These are phyloP conservation scores for Brienomyrus longianalis DNA, from an alignment of 2,113 vertebrate species.

Conservation along the genomic window DNA sequence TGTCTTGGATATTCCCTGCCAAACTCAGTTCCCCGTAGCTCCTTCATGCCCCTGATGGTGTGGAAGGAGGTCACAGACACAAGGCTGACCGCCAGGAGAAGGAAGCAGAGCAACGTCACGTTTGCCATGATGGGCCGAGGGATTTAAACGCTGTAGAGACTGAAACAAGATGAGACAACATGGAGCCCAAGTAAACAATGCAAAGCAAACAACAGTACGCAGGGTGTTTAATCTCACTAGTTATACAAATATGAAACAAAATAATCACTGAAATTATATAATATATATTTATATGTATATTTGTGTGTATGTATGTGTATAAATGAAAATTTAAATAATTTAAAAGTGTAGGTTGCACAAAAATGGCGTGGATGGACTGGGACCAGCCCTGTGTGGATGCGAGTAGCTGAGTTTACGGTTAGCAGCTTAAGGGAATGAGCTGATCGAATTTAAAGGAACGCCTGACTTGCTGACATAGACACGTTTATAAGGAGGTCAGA, in stretches of 20 bases:
- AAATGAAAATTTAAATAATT: too few species aligned
- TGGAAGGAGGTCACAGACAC: background rate
- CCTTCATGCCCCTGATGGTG: background rate
- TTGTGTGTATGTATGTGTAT: too few species aligned
- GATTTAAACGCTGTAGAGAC: background rate
- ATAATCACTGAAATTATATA: too few species aligned
- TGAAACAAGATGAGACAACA: background rate
- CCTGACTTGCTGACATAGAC: too few species aligned
- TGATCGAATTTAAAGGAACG: too few species aligned
- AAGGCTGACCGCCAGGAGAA: background rate
- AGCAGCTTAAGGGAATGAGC: too few species aligned
- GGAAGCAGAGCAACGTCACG: background rate
- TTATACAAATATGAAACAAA: background rate
- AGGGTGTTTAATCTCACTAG: background rate
- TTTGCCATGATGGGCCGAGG: background rate
- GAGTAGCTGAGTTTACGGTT: too few species aligned
- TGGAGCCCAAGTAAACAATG: background rate
- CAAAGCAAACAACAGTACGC: background rate
- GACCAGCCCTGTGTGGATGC: too few species aligned
- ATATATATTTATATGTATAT: background rate
- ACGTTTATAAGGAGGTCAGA: too few species aligned
- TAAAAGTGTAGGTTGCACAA: too few species aligned
- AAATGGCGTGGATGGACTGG: too few species aligned
- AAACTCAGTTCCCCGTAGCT: slow-evolving; percentile 8
- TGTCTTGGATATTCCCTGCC: slow-evolving; percentile 32